phyloP scores from a whole-genome alignment of 2,888 invertebrate species.

The Pristionchus exspectatus region DNA sequence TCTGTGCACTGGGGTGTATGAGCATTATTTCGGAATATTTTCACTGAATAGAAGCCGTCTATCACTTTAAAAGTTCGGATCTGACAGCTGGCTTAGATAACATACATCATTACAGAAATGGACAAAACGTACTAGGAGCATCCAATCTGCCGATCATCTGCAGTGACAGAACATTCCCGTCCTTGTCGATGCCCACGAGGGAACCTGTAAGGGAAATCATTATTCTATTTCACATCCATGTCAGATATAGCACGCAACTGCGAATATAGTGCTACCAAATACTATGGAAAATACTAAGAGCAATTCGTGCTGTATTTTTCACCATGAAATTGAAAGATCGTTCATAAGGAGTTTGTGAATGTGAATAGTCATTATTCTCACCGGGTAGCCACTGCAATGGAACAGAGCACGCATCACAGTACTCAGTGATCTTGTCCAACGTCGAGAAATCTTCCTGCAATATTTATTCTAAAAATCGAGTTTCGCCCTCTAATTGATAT shows the following conservation, averaged over 20 bases:
- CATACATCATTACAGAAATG: too few species aligned
- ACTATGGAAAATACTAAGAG: too few species aligned
- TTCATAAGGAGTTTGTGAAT: too few species aligned
- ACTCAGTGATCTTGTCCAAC: constrained; percentile 57
- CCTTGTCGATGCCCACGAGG: constrained; percentile 72
- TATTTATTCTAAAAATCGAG: background rate
- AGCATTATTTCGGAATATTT: too few species aligned
- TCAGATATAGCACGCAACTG: too few species aligned
- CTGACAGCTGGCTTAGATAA: too few species aligned
- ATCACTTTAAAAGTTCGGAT: too few species aligned
- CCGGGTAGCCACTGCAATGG: constrained; percentile 69
- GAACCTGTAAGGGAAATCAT: constrained; percentile 59
- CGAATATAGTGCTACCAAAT: too few species aligned
- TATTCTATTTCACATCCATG: background rate
- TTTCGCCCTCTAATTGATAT: background rate
- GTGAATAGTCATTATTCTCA: background rate
- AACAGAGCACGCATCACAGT: constrained; percentile 65
- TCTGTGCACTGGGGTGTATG: too few species aligned
- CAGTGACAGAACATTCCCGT: constrained; percentile 71
- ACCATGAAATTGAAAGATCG: too few species aligned
- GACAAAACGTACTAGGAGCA: constrained; percentile 58
- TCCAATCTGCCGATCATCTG: constrained; percentile 73
- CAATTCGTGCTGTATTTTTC: too few species aligned
- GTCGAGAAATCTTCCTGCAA: constrained; percentile 34
- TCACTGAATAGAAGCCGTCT: too few species aligned